phyloP scores from a whole-genome alignment of 1,140 invertebrate genomes.

The Trinorchestia longiramus region DNA sequence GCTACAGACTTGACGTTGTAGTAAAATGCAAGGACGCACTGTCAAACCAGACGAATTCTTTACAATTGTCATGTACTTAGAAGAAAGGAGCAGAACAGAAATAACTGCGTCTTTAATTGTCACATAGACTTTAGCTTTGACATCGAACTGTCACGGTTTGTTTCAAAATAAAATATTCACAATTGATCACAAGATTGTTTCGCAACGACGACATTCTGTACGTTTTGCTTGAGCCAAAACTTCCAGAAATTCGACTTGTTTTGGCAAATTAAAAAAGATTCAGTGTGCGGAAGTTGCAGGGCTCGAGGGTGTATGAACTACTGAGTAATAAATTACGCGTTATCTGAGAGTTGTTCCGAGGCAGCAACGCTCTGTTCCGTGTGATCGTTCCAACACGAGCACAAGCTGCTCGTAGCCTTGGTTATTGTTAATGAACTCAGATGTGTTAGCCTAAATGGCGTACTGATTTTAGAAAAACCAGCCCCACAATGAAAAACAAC shows the following conservation, averaged over 20 bases:
- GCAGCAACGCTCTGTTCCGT: not conserved
- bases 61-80: too few relatives aligned
- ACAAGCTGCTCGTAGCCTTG: not conserved
- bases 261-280: not conserved
- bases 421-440: not conserved
- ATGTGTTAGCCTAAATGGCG: not conserved
- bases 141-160: not conserved
- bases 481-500: not conserved
- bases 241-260: not conserved
- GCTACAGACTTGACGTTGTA: too few relatives aligned
- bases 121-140: not conserved
- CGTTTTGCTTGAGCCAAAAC: not conserved
- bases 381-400: not conserved
- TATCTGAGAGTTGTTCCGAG: not conserved
- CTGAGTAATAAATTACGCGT: not conserved
- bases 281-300: not conserved
- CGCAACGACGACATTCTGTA: not conserved
- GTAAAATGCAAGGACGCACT: too few relatives aligned
- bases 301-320: not conserved
- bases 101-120: not conserved
- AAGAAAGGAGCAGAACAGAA: too few relatives aligned
- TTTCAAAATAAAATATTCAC: not conserved
- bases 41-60: too few relatives aligned
- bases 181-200: not conserved
- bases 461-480: not conserved